Percentiles rank a stretch among this genome's conserved stretches.
Conservation (phyloP, 1,140 invertebrate species). For the Drosophila nannoptera region DNA sequence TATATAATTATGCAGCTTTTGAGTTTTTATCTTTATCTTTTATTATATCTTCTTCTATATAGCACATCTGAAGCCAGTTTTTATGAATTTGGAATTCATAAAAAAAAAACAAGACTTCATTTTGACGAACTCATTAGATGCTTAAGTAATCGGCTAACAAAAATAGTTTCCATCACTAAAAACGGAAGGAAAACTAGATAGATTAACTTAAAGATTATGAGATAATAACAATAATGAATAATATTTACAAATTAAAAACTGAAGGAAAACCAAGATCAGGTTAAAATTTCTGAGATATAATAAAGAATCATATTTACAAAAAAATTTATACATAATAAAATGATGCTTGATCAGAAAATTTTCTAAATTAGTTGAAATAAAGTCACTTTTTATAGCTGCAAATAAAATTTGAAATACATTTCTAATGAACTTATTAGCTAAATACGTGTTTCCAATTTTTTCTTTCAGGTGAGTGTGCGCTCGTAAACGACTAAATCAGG, state of each 20-base stretch:
- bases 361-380: slow-evolving; percentile 11
- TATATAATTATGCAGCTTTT: slow-evolving; percentile 25
- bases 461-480: slow-evolving; percentile 32
- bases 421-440: slow-evolving; percentile 11
- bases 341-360: not conserved
- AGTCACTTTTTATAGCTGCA: not conserved
- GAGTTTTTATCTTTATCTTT: slow-evolving; percentile 7
- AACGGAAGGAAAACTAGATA: slow-evolving; percentile 4
- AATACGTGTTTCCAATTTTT: slow-evolving; percentile 12
- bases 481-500: not conserved
- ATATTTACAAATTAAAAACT: slow-evolving; percentile 11
- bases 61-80: slow-evolving; percentile 24
- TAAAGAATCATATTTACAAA: too few relatives aligned
- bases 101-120: slow-evolving; percentile 43
- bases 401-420: slow-evolving; percentile 5
- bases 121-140: slow-evolving; percentile 29
- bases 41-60: slow-evolving; percentile 7
- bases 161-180: slow-evolving; percentile 15
- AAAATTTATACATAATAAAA: too few relatives aligned
- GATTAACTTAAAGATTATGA: not conserved
- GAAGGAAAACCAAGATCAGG: not conserved
- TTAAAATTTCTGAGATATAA: slow-evolving; percentile 1
- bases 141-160: slow-evolving; percentile 22
- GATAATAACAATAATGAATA: too few relatives aligned
- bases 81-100: slow-evolving; percentile 6